phyloP scores from a whole-genome alignment of 2,113 vertebrate genomes.

The Sinosuthora webbiana region DNA sequence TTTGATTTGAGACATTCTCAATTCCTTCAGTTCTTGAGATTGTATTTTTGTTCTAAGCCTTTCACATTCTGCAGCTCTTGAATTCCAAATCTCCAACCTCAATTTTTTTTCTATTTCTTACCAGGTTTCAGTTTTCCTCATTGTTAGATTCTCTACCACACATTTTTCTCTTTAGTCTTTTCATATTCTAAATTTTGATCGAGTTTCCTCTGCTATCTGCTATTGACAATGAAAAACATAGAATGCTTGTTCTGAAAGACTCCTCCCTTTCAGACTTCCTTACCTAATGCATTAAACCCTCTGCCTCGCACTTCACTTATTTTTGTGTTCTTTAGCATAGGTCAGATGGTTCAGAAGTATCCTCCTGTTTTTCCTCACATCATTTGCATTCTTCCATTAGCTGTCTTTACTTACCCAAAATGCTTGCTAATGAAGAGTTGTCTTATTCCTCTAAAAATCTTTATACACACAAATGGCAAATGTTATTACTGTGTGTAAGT shows the following conservation, averaged over 20 bases:
- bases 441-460: neutral
- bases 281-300: neutral
- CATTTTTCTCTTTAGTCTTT: neutral
- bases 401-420: neutral
- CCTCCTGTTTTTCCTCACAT: neutral
- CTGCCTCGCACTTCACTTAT: fast-evolving
- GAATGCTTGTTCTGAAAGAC: neutral
- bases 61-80: neutral
- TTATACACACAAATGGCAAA: neutral
- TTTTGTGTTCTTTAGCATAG: neutral
- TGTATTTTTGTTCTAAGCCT: neutral
- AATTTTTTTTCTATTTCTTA: neutral
- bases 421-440: neutral
- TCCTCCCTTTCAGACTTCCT: neutral
- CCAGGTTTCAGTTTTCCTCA: neutral
- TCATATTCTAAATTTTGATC: neutral
- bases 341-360: neutral
- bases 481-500: neutral
- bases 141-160: neutral
- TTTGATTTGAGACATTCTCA: neutral
- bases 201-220: neutral
- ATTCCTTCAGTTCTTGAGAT: neutral
- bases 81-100: neutral
- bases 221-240: neutral
- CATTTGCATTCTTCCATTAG: neutral